A percentile compares a stretch with the other conserved stretches of the same genome.
phyloP scores from a whole-genome alignment of 1,140 invertebrate genomes.

The Euura lappo region DNA sequence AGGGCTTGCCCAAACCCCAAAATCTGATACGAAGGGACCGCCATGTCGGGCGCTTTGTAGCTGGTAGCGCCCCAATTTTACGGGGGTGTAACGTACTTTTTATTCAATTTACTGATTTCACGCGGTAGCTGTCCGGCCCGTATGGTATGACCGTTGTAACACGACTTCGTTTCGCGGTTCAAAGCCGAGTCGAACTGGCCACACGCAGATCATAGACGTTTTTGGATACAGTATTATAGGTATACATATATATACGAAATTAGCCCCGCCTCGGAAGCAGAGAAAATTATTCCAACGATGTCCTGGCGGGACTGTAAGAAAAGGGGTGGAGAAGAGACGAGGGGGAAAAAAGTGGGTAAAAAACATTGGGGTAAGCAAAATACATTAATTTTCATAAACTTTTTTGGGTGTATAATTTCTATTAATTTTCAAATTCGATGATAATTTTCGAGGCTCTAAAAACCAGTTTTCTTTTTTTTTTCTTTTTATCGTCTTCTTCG shows the following conservation, averaged over 20 bases:
- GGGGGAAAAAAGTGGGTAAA: background rate
- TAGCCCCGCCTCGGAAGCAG: too few relatives aligned
- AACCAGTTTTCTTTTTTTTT: background rate
- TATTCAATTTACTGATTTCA: constrained; percentile 16
- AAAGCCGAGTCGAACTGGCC: too few relatives aligned
- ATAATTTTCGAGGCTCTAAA: background rate
- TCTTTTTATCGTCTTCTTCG: background rate
- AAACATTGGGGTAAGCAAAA: background rate
- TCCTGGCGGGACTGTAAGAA: too few relatives aligned
- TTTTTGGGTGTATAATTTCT: background rate
- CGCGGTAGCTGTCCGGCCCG: background rate
- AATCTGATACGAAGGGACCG: too few relatives aligned
- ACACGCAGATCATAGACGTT: too few relatives aligned
- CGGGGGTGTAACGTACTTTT: constrained; percentile 15
- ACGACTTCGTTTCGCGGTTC: too few relatives aligned
- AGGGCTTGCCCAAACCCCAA: too few relatives aligned
- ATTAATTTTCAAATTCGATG: constrained; percentile 4
- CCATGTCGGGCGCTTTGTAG: background rate
- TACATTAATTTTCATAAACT: background rate
- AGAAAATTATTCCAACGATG: too few relatives aligned
- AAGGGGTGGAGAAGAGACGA: too few relatives aligned
- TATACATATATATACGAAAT: too few relatives aligned
- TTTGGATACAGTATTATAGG: too few relatives aligned
- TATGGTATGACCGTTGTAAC: too few relatives aligned
- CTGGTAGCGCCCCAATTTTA: constrained; percentile 11